Base-by-base conservation (phyloP, 2,888 invertebrate genomes). In the Hirtodrosophila confusa region DNA sequence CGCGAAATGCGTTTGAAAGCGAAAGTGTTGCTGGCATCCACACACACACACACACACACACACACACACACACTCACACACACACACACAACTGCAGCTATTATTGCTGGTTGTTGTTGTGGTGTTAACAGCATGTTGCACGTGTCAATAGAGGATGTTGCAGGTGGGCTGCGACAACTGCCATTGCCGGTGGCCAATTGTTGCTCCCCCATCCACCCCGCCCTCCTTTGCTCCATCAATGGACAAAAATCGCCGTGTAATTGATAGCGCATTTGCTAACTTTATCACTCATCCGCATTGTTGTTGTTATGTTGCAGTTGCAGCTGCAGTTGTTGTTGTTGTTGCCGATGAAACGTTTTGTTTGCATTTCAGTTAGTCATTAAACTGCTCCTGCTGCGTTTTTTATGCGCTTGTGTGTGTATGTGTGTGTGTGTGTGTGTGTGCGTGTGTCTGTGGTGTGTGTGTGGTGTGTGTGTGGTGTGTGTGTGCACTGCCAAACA, bases 111-210 rank as follows among this genome's bases (percentile, higher is more conserved):
- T 69, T 62, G 61, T 53, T 65, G 67, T 36, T 54, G 45, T 69
- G 71, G 70, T 82, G 78, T 86, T 86, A 86, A 88, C 88, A 83
- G 86, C 83, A 84, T 88, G 83, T 86, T 88, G 88, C 83, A 83
- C 79, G 84, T 86, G 83, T 84, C 83, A 84, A 84, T 86, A 84
- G 50, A 57, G 82, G 47, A 70, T 75, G 85, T 71, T 85, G 88
- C 86, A 85, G 82, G 82, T 82, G 72, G 62, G 56, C 45, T 35
- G 37, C 55, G 55, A 54, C 60, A 65, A 55, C 58, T 61, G 74
- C 44, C 51, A 63, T 63, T 56, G 67, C 73, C 65, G 58, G 55
- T 62, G 57, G 62, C 66, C 63, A 70, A 68, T 58, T 66, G 70
- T 37, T 17, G 40, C 24, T 33, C 24, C 11, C 11, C 29, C 6